Evolutionary conservation across 92 coral and sea anemone species (phyloP).

Genomic region (Palythoa caribaeorum): DNA sequence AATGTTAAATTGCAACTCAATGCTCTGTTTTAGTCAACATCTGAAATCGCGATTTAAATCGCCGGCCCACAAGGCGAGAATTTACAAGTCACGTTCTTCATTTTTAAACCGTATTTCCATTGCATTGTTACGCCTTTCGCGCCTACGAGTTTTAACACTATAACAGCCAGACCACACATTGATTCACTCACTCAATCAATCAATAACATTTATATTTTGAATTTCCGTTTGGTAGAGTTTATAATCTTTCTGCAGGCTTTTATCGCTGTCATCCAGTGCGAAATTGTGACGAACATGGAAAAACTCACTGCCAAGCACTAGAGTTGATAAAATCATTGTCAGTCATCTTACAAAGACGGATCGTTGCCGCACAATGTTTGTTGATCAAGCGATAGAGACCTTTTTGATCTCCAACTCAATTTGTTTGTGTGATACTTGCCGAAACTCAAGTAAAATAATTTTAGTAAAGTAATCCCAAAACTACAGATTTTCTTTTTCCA

Average conservation of each 20-base stretch:
- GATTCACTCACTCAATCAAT: neutral
- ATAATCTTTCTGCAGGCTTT: constrained; percentile 39
- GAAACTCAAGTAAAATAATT: constrained; percentile 7
- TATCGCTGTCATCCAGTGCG: constrained; percentile 38
- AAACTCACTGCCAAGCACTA: neutral
- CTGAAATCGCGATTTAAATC: constrained; percentile 4
- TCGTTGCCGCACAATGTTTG: neutral
- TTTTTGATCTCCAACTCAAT: neutral
- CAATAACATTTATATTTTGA: neutral
- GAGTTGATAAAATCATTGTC: constrained; percentile 31
- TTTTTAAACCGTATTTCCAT: neutral
- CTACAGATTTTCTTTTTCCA: too few relatives aligned
- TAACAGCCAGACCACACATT: neutral
- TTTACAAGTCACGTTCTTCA: constrained; percentile 8
- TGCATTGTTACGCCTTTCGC: neutral
- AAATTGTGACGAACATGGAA: neutral
- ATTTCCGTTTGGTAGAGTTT: neutral
- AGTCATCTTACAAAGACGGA: constrained; percentile 33
- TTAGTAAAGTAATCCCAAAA: neutral
- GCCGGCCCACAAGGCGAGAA: neutral
- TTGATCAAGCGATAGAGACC: constrained; percentile 17
- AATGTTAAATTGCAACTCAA: neutral
- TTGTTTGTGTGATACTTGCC: constrained; percentile 18
- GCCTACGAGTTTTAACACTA: neutral
- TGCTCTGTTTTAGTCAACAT: neutral